Evolutionary conservation across 2,888 invertebrate genomes (phyloP).

Genomic region (Holacanthella duospinosa): DNA sequence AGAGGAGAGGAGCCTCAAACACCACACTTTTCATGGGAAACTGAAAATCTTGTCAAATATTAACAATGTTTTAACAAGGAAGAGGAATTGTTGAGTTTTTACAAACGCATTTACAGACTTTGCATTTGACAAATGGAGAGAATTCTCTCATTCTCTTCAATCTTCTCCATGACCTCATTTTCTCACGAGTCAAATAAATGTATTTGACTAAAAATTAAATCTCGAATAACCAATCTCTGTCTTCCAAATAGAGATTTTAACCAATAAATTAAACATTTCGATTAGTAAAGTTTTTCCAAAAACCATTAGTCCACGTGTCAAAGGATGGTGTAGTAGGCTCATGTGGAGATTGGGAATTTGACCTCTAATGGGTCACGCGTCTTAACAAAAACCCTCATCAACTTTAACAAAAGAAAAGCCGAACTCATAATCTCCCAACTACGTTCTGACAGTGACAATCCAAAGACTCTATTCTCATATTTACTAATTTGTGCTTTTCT

Average conservation of each 20-base stretch:
- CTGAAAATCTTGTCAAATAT: slow-evolving; percentile 22
- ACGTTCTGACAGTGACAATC: neutral
- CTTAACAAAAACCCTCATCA: neutral
- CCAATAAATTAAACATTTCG: too few species aligned
- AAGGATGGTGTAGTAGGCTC: neutral
- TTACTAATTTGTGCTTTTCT: neutral
- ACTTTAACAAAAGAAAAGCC: neutral
- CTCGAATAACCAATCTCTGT: too few species aligned
- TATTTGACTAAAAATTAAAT: too few species aligned
- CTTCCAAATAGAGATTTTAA: too few species aligned
- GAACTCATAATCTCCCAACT: neutral
- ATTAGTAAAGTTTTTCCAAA: too few species aligned
- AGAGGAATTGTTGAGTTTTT: too few species aligned
- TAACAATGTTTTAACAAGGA: slow-evolving; percentile 29
- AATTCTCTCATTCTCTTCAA: too few species aligned
- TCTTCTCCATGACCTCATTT: too few species aligned
- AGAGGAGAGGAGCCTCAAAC: neutral
- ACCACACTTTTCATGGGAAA: slow-evolving; percentile 10
- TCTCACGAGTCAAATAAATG: too few species aligned
- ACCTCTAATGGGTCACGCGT: slow-evolving; percentile 1
- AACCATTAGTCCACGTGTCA: too few species aligned
- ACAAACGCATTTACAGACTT: neutral
- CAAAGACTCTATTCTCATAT: too few species aligned
- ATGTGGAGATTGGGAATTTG: neutral
- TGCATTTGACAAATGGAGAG: too few species aligned